Evolutionary conservation across 2,113 vertebrate species (phyloP).

Genomic region (Nymphicus hollandicus): DNA sequence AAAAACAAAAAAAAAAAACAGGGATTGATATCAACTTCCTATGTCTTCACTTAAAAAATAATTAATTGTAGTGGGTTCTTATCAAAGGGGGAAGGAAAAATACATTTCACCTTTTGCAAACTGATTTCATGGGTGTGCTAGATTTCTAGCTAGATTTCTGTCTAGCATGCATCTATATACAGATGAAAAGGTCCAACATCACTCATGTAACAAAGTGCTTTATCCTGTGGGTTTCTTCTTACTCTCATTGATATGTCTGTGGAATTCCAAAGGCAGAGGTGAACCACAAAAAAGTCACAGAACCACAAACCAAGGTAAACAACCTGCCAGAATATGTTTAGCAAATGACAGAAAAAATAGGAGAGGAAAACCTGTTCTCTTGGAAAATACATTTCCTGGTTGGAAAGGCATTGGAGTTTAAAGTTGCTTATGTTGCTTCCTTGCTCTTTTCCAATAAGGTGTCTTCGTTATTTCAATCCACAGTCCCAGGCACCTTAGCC

Average conservation of each 20-base stretch:
- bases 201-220: background rate
- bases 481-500: background rate
- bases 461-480: background rate
- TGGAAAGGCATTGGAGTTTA: background rate
- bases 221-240: background rate
- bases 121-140: background rate
- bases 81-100: background rate
- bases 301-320: conserved; percentile 23
- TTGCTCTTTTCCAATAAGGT: background rate
- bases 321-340: conserved; percentile 8
- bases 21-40: background rate
- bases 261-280: background rate
- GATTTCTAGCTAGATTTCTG: background rate
- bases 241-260: background rate
- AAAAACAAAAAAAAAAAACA: background rate
- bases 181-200: background rate
- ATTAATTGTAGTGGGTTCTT: accelerated
- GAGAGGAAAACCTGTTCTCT: background rate
- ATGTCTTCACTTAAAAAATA: background rate
- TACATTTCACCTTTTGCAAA: background rate
- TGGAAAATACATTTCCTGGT: conserved; percentile 1
- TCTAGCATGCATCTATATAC: background rate
- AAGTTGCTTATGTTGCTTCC: background rate
- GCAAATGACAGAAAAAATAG: conserved; percentile 9
- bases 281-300: background rate